These are phyloP conservation scores for Drosophila nigromelanica DNA, from an alignment of 1,140 invertebrate species.

Conservation along the genomic window DNA sequence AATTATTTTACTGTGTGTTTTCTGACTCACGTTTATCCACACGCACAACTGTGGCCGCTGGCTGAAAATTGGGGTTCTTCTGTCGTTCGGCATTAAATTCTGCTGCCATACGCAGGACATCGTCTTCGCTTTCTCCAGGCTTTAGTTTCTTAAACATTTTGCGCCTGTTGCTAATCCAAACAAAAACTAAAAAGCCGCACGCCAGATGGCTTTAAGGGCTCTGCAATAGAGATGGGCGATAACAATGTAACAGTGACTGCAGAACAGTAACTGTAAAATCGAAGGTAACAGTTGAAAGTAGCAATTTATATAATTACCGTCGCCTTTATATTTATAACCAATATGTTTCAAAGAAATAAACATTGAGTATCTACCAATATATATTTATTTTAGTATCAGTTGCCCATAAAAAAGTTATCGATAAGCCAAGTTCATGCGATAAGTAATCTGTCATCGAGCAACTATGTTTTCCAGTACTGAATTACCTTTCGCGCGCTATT, in stretches of 20 bases:
- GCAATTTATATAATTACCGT: no score
- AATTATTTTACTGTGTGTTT: not conserved
- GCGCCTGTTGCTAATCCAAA: conserved; percentile 3
- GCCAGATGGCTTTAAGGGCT: not conserved
- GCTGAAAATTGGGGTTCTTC: conserved; percentile 84
- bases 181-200: conserved; percentile 22
- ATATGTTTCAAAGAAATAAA: no score
- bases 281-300: not conserved
- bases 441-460: not conserved
- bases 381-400: not conserved
- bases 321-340: not conserved
- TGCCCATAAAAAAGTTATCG: not conserved
- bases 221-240: conserved; percentile 15
- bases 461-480: not conserved
- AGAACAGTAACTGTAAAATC: not conserved
- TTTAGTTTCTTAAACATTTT: conserved; percentile 87
- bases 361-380: no score
- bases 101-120: conserved; percentile 88
- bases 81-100: conserved; percentile 86
- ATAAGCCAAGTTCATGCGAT: not conserved
- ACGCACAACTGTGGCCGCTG: conserved; percentile 86
- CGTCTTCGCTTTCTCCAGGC: conserved; percentile 87
- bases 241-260: not conserved
- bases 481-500: not conserved
- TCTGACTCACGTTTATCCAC: conserved; percentile 76